Conservation (phyloP, 2,888 invertebrate species). For the Nomada lathburiana region DNA sequence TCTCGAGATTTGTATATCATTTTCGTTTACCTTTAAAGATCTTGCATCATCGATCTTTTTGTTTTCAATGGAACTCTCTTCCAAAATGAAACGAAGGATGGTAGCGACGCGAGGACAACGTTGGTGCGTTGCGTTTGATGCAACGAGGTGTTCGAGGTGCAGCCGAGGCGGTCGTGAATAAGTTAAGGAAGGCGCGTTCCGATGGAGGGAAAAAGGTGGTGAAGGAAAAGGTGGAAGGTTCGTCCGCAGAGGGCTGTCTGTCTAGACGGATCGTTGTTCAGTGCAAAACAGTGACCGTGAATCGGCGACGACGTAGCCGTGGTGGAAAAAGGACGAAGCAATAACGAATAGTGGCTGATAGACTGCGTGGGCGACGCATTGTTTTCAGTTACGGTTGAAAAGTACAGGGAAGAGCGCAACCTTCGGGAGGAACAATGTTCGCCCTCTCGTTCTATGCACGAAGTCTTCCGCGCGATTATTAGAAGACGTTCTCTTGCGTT, state of each 20-base stretch:
- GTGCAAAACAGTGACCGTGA: constrained; percentile 74
- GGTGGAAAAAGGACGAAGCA: constrained; percentile 58
- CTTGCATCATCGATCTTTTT: no score
- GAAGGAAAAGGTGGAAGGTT: constrained; percentile 63
- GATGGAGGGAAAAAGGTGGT: constrained; percentile 22
- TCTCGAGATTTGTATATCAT: no score
- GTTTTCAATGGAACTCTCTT: no score
- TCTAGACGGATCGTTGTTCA: constrained; percentile 80
- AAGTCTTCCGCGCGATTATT: not conserved
- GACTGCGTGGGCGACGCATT: constrained; percentile 61
- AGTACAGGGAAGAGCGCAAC: constrained; percentile 43
- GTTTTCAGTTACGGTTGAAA: constrained; percentile 58
- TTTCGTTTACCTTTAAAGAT: no score
- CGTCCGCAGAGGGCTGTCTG: constrained; percentile 73
- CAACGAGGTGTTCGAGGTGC: constrained; percentile 7
- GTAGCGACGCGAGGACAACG: not conserved
- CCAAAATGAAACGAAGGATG: no score
- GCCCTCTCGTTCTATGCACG: constrained; percentile 11
- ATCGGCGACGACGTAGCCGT: constrained; percentile 55
- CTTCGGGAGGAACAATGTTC: constrained; percentile 22
- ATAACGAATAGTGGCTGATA: constrained; percentile 58
- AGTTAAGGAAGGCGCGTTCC: constrained; percentile 35
- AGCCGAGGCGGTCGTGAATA: constrained; percentile 13
- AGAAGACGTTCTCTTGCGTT: not conserved
- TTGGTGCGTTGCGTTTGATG: constrained; percentile 2